Evolutionary conservation across 2,113 vertebrate species (phyloP), one percentile per base, ranked within the genome.

Genomic region (Coptodon bakossiorum): DNA sequence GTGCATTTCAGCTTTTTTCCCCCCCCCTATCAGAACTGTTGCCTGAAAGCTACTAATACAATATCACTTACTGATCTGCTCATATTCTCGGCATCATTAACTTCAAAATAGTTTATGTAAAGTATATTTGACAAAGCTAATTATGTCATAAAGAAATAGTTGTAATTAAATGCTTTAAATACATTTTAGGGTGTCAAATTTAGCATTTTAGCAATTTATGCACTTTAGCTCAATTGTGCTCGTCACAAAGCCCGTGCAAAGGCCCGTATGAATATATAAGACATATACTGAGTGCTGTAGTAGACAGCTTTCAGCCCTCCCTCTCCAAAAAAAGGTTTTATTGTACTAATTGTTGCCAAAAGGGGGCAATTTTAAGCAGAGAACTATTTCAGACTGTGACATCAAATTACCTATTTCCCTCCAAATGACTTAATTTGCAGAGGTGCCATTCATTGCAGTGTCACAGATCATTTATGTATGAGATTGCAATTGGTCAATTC

Each of bases 381-480:
- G 68, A 88, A 57, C 66, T 84, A 68, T 87, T 93, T 87, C 68
- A 91, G 85, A 78, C 78, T 24, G 79, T 83, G 84, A 87, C 82
- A 43, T 91, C 84, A 88, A 93, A 94, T 94, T 90, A 88, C 87
- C 91, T 85, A 88, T 94, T 94, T 90, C 63, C 79, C 63, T 86
- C 66, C 45, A 87, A 94, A 91, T 87, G 87, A 86, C 87, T 89
- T 89, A 50, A 93, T 93, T 92, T 85, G 86, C 80, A 24, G 81
- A 76, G 86, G 87, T 86, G 89, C 36, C 81, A 85, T 94, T 93
- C 88, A 83, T 27, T 34, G 80, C 71, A 45, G 80, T 87, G 89
- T 56, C 87, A 66, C 66, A 84, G 66, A 87, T 84, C 87, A 90
- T 90, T 94, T 79, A 87, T 89, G 90, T 82, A 82, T 57, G 85